Conservation (phyloP, 2,888 invertebrate genomes). For the Aphrophora alni region DNA sequence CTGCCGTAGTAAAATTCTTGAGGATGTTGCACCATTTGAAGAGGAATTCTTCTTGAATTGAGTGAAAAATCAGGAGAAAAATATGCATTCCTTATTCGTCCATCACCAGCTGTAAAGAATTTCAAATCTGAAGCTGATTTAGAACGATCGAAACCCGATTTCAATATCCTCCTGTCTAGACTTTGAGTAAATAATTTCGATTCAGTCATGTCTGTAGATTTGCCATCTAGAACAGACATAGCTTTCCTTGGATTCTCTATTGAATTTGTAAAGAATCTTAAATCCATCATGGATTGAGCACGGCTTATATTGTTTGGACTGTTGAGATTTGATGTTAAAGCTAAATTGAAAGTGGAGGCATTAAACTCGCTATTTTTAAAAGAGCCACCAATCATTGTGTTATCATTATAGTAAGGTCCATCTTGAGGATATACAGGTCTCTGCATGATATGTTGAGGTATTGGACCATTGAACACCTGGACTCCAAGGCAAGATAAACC, state of each 20-base stretch:
- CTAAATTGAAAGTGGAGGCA: conserved; percentile 49
- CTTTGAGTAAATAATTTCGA: conserved; percentile 33
- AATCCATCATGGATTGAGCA: conserved; percentile 58
- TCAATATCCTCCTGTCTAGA: conserved; percentile 38
- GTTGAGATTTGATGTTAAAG: neutral
- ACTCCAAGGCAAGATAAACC: neutral
- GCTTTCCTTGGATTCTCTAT: conserved; percentile 25
- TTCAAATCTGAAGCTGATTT: neutral
- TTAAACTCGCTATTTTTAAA: conserved; percentile 55
- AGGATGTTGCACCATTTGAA: neutral
- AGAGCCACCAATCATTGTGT: neutral
- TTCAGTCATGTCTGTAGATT: conserved; percentile 2
- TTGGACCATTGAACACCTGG: neutral
- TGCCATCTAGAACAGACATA: conserved; percentile 24
- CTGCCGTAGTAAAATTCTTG: conserved; percentile 20
- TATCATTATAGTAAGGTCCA: neutral
- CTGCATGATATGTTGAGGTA: neutral
- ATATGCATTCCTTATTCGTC: conserved; percentile 29
- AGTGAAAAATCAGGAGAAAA: conserved; percentile 12
- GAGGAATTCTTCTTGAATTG: neutral
- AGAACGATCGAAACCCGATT: conserved; percentile 12
- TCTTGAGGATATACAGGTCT: neutral
- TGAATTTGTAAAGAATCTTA: conserved; percentile 52
- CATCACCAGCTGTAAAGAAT: neutral
- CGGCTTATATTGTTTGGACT: conserved; percentile 51